phyloP scores from a whole-genome alignment of 1,140 invertebrate genomes.

The Chrysoperla carnea region DNA sequence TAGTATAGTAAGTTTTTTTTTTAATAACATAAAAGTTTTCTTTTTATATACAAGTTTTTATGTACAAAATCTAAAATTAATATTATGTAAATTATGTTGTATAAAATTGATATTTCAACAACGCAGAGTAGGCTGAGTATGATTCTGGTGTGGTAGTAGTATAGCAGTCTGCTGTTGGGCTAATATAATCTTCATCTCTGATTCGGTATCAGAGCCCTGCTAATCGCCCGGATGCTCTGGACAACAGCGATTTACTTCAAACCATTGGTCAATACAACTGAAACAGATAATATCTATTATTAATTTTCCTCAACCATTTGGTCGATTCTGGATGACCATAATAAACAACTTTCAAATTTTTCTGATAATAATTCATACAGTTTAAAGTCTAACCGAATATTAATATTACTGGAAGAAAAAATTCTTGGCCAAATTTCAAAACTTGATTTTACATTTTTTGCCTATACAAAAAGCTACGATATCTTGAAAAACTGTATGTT shows the following conservation, averaged over 20 bases:
- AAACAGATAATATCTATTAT: slow-evolving; percentile 25
- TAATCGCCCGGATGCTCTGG: slow-evolving; percentile 90
- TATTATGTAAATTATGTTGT: neutral
- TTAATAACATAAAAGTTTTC: neutral
- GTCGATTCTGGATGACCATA: no score
- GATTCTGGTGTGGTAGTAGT: slow-evolving; percentile 4
- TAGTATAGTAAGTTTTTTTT: no score
- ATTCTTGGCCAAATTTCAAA: no score
- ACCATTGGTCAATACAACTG: slow-evolving; percentile 94
- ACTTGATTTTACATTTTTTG: no score
- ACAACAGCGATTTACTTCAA: slow-evolving; percentile 92
- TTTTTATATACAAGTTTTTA: neutral
- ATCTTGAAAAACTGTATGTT: no score
- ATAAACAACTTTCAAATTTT: no score
- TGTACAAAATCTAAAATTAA: neutral
- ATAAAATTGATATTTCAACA: neutral
- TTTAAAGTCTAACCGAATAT: no score
- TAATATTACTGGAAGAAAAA: no score
- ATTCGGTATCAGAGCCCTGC: slow-evolving; percentile 11
- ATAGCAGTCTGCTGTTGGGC: slow-evolving; percentile 1
- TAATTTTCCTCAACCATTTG: no score
- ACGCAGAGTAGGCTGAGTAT: neutral
- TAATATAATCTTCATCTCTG: slow-evolving; percentile 5
- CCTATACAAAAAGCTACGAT: no score
- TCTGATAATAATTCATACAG: no score